phyloP scores from a whole-genome alignment of 2,113 vertebrate genomes.

The Bos javanicus region DNA sequence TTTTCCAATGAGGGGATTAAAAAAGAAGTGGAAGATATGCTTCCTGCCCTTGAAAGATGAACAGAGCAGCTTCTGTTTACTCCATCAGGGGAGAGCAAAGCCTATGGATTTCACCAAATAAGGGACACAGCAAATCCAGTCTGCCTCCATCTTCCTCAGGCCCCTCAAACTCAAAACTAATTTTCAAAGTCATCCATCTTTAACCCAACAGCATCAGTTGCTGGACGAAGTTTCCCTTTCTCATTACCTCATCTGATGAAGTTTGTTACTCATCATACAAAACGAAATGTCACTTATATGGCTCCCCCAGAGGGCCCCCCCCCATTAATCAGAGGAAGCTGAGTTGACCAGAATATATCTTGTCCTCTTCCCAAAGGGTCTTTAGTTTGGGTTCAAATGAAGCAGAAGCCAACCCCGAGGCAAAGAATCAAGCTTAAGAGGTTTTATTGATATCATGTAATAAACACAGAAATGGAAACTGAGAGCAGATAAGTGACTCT shows the following conservation, averaged over 20 bases:
- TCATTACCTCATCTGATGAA: neutral
- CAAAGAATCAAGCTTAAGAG: neutral
- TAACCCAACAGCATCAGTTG: neutral
- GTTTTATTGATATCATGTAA: neutral
- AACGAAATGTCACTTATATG: neutral
- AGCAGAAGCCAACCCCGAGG: neutral
- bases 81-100: neutral
- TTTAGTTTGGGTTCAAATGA: neutral
- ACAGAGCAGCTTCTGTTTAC: neutral
- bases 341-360: neutral
- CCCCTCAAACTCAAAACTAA: neutral
- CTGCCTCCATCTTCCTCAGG: too few species aligned
- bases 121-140: neutral
- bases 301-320: neutral
- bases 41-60: neutral
- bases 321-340: neutral
- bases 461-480: neutral
- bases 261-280: neutral
- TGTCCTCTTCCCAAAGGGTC: neutral
- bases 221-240: neutral
- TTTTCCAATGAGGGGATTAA: neutral
- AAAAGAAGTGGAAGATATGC: neutral
- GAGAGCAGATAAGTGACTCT: neutral
- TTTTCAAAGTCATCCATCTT: neutral
- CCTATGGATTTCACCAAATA: rapidly evolving